Conservation (phyloP, 2,113 vertebrate genomes). For the Cariama cristata region DNA sequence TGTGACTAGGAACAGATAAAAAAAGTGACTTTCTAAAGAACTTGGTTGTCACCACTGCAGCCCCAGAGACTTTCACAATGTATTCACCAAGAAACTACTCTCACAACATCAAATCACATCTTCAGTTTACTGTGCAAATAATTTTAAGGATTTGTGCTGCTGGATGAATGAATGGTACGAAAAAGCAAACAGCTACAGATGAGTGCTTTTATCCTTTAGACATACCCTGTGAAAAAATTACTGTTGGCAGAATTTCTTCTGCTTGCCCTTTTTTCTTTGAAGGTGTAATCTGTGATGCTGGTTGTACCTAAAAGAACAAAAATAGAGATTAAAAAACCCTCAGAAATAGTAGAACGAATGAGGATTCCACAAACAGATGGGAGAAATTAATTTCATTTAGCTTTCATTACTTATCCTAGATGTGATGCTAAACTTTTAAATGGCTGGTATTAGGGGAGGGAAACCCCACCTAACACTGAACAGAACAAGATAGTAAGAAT, state of each 20-base stretch:
- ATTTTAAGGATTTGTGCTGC: neutral
- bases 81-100: neutral
- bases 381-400: neutral
- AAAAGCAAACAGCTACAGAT: neutral
- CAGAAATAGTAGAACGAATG: neutral
- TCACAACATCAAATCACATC: neutral
- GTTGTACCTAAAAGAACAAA: conserved; percentile 32
- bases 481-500: neutral
- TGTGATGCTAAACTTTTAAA: neutral
- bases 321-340: neutral
- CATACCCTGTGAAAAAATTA: conserved; percentile 44
- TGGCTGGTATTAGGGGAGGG: neutral
- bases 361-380: neutral
- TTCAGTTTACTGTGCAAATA: neutral
- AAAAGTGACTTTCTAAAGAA: neutral
- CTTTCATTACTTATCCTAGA: neutral
- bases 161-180: neutral
- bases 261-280: conserved; percentile 64
- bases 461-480: neutral
- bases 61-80: neutral
- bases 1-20: neutral
- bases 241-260: conserved; percentile 37
- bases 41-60: neutral
- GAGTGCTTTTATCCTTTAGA: neutral
- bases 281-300: neutral